Conservation (phyloP, 2,113 vertebrate genomes). For the Bucco capensis region DNA sequence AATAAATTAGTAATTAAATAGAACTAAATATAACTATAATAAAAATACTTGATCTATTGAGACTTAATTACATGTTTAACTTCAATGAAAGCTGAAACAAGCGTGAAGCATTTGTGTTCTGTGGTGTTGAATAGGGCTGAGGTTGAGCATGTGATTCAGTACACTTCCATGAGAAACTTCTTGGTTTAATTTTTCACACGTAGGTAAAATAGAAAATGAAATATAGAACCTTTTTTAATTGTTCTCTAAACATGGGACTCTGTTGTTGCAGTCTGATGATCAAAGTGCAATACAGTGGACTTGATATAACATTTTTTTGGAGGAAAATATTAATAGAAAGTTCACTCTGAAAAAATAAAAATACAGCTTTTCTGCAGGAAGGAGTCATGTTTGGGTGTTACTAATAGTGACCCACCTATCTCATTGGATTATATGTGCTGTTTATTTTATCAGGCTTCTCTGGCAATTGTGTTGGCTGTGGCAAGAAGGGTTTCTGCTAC, state of each 20-base stretch:
- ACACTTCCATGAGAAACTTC: neutral
- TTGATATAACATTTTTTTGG: neutral
- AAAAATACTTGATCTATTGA: neutral
- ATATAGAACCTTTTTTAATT: neutral
- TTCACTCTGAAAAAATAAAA: neutral
- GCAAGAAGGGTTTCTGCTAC: slow-evolving; percentile 95
- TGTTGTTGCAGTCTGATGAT: neutral
- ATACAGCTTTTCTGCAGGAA: neutral
- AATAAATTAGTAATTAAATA: neutral
- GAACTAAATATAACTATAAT: neutral
- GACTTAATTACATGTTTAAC: neutral
- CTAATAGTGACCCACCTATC: neutral
- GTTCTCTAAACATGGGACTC: neutral
- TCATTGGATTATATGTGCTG: slow-evolving; percentile 20
- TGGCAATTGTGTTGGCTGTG: slow-evolving; percentile 94
- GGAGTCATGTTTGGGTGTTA: neutral
- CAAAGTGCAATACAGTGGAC: neutral
- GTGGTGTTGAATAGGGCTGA: neutral
- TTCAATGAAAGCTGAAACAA: neutral
- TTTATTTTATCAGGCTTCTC: slow-evolving; percentile 84
- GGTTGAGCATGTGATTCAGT: neutral
- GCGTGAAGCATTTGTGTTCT: neutral
- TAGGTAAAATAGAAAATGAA: neutral
- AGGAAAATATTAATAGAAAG: neutral
- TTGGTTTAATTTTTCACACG: neutral